phyloP scores from a whole-genome alignment of 1,140 invertebrate species.

The Liolophura sinensis region DNA sequence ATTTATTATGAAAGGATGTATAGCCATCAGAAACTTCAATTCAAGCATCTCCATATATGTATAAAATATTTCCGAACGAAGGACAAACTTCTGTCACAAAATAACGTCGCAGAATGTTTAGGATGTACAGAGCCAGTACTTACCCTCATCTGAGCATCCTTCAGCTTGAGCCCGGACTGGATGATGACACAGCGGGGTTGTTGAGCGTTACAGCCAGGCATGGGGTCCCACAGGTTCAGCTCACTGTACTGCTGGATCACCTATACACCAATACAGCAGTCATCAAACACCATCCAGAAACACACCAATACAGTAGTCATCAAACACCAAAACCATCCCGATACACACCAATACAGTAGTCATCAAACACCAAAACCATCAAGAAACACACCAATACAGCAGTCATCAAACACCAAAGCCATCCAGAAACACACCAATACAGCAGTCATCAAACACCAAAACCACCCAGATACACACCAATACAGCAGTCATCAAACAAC shows the following conservation, averaged over 20 bases:
- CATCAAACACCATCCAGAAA: not conserved
- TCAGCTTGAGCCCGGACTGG: slow-evolving; percentile 84
- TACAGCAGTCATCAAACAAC: too few relatives aligned
- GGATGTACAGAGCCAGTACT: slow-evolving; percentile 10
- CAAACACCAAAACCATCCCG: not conserved
- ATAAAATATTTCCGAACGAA: too few relatives aligned
- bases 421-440: too few relatives aligned
- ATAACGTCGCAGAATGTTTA: not conserved
- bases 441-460: too few relatives aligned
- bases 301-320: too few relatives aligned
- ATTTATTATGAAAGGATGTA: not conserved
- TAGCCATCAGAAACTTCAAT: too few relatives aligned
- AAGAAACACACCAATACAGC: too few relatives aligned
- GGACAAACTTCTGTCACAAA: not conserved
- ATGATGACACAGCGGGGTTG: slow-evolving; percentile 78
- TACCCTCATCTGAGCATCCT: slow-evolving; percentile 76
- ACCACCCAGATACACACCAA: too few relatives aligned
- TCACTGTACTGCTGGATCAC: slow-evolving; percentile 64
- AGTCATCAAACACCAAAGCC: too few relatives aligned
- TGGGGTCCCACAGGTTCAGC: slow-evolving; percentile 80
- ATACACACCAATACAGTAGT: too few relatives aligned
- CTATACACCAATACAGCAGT: slow-evolving; percentile 22
- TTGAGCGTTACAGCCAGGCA: slow-evolving; percentile 78
- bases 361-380: too few relatives aligned
- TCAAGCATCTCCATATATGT: too few relatives aligned